Conservation (phyloP, 2,113 vertebrate species). For the Triplophysa dalaica region DNA sequence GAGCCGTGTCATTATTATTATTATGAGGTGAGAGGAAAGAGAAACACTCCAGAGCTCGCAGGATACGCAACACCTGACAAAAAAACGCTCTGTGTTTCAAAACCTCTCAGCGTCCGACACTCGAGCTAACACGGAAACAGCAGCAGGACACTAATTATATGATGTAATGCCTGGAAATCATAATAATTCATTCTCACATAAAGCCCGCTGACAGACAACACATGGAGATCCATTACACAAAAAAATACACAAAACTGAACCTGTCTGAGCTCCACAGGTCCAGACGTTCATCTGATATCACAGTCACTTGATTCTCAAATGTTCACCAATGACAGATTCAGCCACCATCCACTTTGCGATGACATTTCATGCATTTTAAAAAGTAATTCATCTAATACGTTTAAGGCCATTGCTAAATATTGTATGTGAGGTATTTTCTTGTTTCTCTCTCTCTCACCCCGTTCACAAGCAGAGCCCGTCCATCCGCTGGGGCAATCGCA, state of each 20-base stretch:
- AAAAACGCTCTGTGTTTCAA: not conserved
- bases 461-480: slow-evolving; percentile 84
- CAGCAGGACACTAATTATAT: slow-evolving; percentile 51
- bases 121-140: slow-evolving; percentile 43
- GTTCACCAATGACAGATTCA: too few species aligned
- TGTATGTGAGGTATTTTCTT: too few species aligned
- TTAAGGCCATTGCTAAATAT: too few species aligned
- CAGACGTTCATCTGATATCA: too few species aligned
- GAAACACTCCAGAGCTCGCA: too few species aligned
- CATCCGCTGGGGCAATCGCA: slow-evolving; percentile 82
- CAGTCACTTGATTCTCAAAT: too few species aligned
- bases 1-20: not conserved
- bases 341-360: too few species aligned
- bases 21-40: slow-evolving; percentile 25
- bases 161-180: slow-evolving; percentile 54
- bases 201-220: not conserved
- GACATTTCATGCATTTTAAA: too few species aligned
- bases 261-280: too few species aligned
- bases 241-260: too few species aligned
- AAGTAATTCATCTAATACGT: too few species aligned
- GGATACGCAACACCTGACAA: not conserved
- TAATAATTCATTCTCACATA: slow-evolving; percentile 14
- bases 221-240: not conserved
- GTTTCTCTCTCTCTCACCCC: slow-evolving; percentile 67
- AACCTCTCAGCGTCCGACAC: not conserved